Evolutionary conservation across 64 coral and sea anemone genomes (phyloP), one percentile per base, ranked within the genome.

Genomic region (Exaiptasia diaphana): DNA sequence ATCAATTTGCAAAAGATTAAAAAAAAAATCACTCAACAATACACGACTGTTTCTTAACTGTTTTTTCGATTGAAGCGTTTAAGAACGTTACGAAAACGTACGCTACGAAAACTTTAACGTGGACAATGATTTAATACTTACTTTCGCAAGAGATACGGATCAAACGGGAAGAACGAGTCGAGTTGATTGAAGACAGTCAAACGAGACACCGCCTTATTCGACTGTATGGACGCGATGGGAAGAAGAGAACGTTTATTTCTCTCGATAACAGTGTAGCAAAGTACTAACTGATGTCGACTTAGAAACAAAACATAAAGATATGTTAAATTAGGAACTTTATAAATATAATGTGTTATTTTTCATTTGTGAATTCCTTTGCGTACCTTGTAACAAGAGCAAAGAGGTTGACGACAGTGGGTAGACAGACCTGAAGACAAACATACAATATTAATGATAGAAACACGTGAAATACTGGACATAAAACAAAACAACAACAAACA

Each of bases 211-310:
- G 85, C 65, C 35, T 55, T 70, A 32, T 73, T 92, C 13, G 85
- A 89, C 7, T 83, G 60, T 7, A 70, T 67, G 7, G 80, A 75
- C 28, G 95, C 85, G 8, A 99, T 85, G 0, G 95, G 95, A 15
- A 99, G 57, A 15, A 93, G 18, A 45, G 55, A 77, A 57, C 95
- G 87, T 55, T 99, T 99, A 60, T 99, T 99, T 25, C 67, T 69
- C 69, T 99, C 95, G 63, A 99, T 99, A 35, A 99, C 90, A 1
- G 95, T 99, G 75, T 99, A 99, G 24, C 95, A 99, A 37, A 93
- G 89, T 23, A 93, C 90, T 5, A 99, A 43, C 38, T 99, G 79
- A 24, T 99, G 74, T 35, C 76, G 53, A 39, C 95, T 99, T 30
- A 42, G 0, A 31, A 29, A 29, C 28, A 20, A 17, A 65, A 65